phyloP scores from a whole-genome alignment of 2,113 vertebrate species.

The Phyllostomus hastatus region DNA sequence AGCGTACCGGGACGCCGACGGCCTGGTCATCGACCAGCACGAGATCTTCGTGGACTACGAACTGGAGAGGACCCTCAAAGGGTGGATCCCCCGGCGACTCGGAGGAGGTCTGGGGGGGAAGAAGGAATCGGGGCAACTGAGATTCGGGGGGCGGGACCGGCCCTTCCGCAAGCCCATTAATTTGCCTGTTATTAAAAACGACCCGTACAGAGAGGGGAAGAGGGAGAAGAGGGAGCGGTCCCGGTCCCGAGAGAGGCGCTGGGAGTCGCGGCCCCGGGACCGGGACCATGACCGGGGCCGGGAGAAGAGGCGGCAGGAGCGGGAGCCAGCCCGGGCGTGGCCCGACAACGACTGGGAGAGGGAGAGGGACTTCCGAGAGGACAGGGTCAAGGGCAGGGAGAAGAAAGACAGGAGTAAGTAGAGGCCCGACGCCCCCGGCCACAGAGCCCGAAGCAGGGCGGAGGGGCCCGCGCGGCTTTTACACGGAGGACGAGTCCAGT shows the following conservation, averaged over 20 bases:
- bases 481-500: rapidly evolving
- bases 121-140: constrained; percentile 95
- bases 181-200: constrained; percentile 79
- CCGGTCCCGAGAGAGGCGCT: constrained; percentile 80
- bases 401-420: constrained; percentile 83
- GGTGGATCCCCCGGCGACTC: constrained; percentile 94
- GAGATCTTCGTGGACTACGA: constrained; percentile 96
- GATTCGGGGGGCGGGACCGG: constrained; percentile 95
- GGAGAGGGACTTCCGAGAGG: constrained; percentile 75
- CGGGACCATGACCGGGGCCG: constrained; percentile 79
- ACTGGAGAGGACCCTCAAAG: constrained; percentile 90
- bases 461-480: rapidly evolving
- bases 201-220: constrained; percentile 76
- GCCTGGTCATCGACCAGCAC: constrained; percentile 92
- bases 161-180: constrained; percentile 96
- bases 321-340: constrained; percentile 71
- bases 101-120: constrained; percentile 96
- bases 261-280: constrained; percentile 80
- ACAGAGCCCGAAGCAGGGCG: constrained; percentile 35
- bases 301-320: constrained; percentile 82
- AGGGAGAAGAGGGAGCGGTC: constrained; percentile 77
- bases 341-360: constrained; percentile 76
- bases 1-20: constrained; percentile 92
- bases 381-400: constrained; percentile 78
- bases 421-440: constrained; percentile 64